Evolutionary conservation across 2,797 vertebrate species (phyloP), one percentile per base, ranked within the genome.

Genomic region (Distichodus sexfasciatus): DNA sequence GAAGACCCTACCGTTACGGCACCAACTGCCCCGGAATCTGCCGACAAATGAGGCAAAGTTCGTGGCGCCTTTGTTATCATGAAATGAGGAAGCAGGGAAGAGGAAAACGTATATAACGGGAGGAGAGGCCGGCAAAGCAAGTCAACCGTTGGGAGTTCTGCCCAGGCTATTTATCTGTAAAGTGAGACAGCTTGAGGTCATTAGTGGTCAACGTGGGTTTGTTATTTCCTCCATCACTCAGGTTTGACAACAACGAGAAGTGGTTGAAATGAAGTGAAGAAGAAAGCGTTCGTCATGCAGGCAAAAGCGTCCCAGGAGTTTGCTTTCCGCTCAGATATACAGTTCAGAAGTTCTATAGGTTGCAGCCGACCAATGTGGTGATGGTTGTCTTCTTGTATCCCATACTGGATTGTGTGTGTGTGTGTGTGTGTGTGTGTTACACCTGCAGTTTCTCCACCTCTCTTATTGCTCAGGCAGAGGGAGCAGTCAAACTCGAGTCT

Each of bases 361-460:
- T 41, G 43, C 40, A 47, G 29, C 61, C 74, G n/a, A n/a, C n/a
- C n/a, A 58, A 71, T 57, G 41, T 38, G 59, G 33, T 10, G n/a
- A n/a, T 24, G 23, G 58, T 17, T 29, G 23, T 11, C 46, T 15
- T 55, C n/a, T 46, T 23, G n/a, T n/a, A 51, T 26, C 31, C 29
- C 3, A 19, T 35, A 21, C 29, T 14, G 4, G n/a, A 28, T 29
- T 24, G 26, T 35, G 26, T 5, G 53, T 28, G 19, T 23, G 2
- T 44, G 21, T 26, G 33, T 53, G 48, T n/a, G 48, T n/a, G 28
- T 50, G 60, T 17, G 24, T 36, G 3, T 21, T 8, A 12, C 29
- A 57, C 29, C 19, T 44, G 62, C 48, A 26, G 40, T 71, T 38
- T 26, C 2, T 19, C 19, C 12, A 28, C 21, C 4, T n/a, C n/a